phyloP scores from a whole-genome alignment of 1,140 invertebrate species.

The Ips nitidus region DNA sequence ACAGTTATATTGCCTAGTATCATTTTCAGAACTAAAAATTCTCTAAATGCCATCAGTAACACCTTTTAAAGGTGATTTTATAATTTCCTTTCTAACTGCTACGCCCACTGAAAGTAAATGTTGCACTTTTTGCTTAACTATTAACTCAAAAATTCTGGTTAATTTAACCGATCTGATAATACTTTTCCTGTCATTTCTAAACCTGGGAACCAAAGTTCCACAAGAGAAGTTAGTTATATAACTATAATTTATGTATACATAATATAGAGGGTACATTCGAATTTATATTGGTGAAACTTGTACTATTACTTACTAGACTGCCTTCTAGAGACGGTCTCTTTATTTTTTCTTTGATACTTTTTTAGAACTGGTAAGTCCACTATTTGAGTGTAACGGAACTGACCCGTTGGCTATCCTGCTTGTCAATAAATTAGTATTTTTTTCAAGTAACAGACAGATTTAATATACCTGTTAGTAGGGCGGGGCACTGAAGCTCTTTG shows the following conservation, averaged over 20 bases:
- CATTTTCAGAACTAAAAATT: no score
- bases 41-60: no score
- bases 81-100: no score
- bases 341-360: conserved; percentile 21
- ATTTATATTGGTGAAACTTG: conserved; percentile 1
- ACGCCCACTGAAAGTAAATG: no score
- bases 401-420: conserved; percentile 19
- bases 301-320: neutral
- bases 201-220: neutral
- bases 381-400: conserved; percentile 11
- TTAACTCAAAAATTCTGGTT: neutral
- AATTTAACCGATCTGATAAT: neutral
- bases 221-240: neutral
- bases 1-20: no score
- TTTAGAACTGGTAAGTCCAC: conserved; percentile 10
- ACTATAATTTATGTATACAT: neutral
- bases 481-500: conserved; percentile 75
- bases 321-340: neutral
- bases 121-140: no score
- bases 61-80: no score
- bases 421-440: conserved; percentile 1
- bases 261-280: neutral
- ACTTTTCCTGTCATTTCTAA: neutral
- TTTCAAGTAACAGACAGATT: neutral
- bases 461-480: conserved; percentile 39